phyloP scores from a whole-genome alignment of 2,797 vertebrate genomes.

The Sciurus vulgaris region DNA sequence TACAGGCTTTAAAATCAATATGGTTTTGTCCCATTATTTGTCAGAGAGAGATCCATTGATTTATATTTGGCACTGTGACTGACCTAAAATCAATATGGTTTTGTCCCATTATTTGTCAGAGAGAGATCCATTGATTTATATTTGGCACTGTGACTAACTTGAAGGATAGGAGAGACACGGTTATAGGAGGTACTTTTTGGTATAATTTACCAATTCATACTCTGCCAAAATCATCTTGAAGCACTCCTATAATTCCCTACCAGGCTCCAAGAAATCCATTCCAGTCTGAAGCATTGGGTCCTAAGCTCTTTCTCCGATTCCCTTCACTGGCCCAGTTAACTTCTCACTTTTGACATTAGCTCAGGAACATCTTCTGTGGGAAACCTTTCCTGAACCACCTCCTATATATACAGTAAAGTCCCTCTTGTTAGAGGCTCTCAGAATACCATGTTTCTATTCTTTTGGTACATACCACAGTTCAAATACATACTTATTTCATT shows the following conservation, averaged over 20 bases:
- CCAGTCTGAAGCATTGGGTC: background rate
- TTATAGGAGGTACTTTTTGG: background rate
- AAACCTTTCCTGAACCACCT: background rate
- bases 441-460: background rate
- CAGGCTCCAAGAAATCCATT: background rate
- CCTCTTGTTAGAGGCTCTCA: background rate
- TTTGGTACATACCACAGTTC: background rate
- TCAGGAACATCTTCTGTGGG: background rate
- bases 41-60: background rate
- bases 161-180: background rate
- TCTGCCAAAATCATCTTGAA: background rate
- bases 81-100: no score
- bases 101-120: background rate
- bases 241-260: background rate
- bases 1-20: background rate
- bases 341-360: background rate
- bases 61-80: background rate
- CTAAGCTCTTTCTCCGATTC: background rate
- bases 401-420: background rate
- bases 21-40: no score
- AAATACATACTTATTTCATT: background rate
- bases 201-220: background rate
- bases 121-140: background rate
- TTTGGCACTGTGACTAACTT: background rate
- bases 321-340: background rate